These are phyloP conservation scores for Pseudomyrmex gracilis DNA, from an alignment of 1,140 invertebrate genomes.

Conservation along the genomic window DNA sequence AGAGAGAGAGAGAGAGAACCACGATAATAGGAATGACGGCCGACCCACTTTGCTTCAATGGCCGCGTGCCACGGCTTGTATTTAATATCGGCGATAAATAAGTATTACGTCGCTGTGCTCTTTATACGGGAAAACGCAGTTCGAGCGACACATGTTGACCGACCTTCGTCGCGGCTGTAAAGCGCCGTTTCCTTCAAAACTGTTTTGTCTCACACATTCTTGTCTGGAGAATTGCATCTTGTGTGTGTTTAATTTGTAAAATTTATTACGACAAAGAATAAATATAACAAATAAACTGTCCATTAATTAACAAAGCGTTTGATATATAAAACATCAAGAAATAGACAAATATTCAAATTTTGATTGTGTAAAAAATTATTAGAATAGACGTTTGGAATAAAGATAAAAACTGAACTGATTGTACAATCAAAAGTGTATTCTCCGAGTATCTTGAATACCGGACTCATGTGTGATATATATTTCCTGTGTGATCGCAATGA, in stretches of 20 bases:
- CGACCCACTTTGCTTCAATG: constrained; percentile 66
- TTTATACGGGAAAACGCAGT: constrained; percentile 49
- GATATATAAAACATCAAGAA: too few relatives aligned
- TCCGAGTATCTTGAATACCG: too few relatives aligned
- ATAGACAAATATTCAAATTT: too few relatives aligned
- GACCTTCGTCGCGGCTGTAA: constrained; percentile 41
- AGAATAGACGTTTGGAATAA: too few relatives aligned
- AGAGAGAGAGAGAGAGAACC: constrained; percentile 20
- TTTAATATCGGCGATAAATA: constrained; percentile 74
- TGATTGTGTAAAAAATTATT: too few relatives aligned
- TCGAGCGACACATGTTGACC: constrained; percentile 15
- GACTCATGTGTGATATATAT: background rate
- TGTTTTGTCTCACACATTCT: background rate
- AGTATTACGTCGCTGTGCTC: constrained; percentile 62
- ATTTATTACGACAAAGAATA: too few relatives aligned
- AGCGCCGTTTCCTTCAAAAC: constrained; percentile 15
- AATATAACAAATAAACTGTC: too few relatives aligned
- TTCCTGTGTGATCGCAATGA: background rate
- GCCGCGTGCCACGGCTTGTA: constrained; percentile 50
- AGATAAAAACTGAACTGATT: too few relatives aligned
- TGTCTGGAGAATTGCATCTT: background rate
- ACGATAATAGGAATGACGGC: constrained; percentile 74
- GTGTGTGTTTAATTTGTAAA: too few relatives aligned
- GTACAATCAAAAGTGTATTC: too few relatives aligned
- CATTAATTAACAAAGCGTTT: too few relatives aligned